These are phyloP conservation scores for Boleophthalmus pectinirostris DNA, from an alignment of 2,113 vertebrate genomes.

Conservation along the genomic window DNA sequence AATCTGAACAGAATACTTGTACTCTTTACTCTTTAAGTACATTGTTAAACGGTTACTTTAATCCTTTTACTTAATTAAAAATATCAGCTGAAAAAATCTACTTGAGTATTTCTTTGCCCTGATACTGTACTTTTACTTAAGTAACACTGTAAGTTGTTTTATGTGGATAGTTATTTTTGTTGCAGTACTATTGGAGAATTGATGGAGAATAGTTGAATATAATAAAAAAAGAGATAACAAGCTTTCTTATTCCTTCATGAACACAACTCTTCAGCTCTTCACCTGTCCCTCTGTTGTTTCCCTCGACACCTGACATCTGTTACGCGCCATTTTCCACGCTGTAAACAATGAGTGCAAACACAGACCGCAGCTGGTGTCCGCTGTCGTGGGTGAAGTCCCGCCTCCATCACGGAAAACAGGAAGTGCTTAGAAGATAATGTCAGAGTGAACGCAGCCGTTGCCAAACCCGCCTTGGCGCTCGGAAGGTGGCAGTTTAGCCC, in stretches of 20 bases:
- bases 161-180: too few relatives aligned
- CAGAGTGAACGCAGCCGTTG: background rate
- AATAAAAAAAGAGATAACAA: too few relatives aligned
- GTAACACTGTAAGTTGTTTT: too few relatives aligned
- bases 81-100: too few relatives aligned
- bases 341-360: background rate
- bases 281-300: background rate
- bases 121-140: too few relatives aligned
- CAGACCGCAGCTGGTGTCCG: background rate
- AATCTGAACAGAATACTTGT: too few relatives aligned
- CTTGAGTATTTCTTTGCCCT: too few relatives aligned
- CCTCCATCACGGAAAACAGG: background rate
- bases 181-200: too few relatives aligned
- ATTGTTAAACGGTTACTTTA: too few relatives aligned
- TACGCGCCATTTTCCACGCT: background rate
- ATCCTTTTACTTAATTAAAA: too few relatives aligned
- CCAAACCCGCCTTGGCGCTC: background rate
- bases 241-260: background rate
- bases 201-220: too few relatives aligned
- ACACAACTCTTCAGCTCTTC: background rate
- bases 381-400: background rate
- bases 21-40: too few relatives aligned
- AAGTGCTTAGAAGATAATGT: slow-evolving; percentile 10
- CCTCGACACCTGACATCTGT: background rate
- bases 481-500: slow-evolving; percentile 1